phyloP scores from a whole-genome alignment of 1,140 invertebrate species.

The Reticulitermes speratus region DNA sequence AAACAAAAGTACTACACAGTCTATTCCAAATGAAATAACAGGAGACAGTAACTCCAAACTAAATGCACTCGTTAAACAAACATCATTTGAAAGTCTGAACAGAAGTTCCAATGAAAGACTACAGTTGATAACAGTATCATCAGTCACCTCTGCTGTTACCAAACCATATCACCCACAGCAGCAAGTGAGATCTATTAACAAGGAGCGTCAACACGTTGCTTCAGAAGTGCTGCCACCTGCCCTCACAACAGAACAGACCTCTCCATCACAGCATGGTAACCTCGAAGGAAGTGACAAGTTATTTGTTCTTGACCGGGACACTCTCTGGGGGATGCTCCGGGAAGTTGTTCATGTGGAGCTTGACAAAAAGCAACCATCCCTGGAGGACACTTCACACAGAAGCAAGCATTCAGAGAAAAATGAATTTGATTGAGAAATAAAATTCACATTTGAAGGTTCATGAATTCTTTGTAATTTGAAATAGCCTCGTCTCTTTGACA shows the following conservation, averaged over 20 bases:
- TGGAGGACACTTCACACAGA: not conserved
- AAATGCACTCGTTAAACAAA: not conserved
- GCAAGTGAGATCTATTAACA: constrained; percentile 42
- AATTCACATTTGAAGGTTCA: not conserved
- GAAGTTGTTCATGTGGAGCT: constrained; percentile 47
- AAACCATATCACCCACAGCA: not conserved
- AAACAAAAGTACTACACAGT: not conserved
- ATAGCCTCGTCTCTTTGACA: not conserved
- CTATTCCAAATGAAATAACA: not conserved
- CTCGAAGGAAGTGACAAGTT: constrained; percentile 51
- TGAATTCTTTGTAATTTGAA: not conserved
- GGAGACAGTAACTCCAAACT: not conserved
- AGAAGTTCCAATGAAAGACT: not conserved
- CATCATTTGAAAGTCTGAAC: not conserved
- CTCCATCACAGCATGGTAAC: constrained; percentile 40
- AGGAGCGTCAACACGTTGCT: constrained; percentile 37
- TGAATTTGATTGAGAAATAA: constrained; percentile 20
- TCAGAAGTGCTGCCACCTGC: not conserved
- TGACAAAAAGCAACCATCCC: constrained; percentile 11
- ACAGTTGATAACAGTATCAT: not conserved
- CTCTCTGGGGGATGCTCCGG: constrained; percentile 58
- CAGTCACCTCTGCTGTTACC: constrained; percentile 20
- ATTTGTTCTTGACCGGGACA: constrained; percentile 57
- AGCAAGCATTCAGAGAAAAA: not conserved
- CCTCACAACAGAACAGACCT: not conserved